Evolutionary conservation across 2,113 vertebrate genomes (phyloP).

Genomic region (Corynorhinus townsendii): DNA sequence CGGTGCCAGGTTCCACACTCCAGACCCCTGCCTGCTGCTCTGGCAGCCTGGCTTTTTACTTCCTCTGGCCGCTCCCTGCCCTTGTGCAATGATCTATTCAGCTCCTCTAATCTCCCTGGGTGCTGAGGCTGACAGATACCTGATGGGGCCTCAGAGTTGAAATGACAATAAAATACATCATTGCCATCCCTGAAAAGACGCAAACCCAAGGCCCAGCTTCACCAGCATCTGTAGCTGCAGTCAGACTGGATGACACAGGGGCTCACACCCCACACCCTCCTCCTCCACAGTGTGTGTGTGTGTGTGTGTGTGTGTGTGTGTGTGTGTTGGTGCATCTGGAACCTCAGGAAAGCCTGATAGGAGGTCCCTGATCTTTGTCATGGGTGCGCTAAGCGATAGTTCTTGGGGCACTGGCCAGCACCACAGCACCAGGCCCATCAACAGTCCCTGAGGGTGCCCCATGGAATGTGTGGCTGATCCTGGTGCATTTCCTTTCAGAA

Average conservation of each 20-base stretch:
- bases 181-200: not conserved
- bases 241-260: not conserved
- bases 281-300: not conserved
- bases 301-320: too few relatives aligned
- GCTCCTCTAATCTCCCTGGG: not conserved
- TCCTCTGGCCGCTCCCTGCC: not conserved
- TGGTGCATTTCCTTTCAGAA: rapidly evolving
- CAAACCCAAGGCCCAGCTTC: not conserved
- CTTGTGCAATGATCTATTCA: not conserved
- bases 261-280: not conserved
- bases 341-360: not conserved
- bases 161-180: not conserved
- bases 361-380: not conserved
- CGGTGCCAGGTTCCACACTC: not conserved
- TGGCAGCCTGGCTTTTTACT: not conserved
- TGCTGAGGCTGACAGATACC: not conserved
- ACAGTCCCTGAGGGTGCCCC: rapidly evolving
- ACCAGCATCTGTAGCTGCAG: not conserved
- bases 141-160: not conserved
- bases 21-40: rapidly evolving
- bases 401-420: rapidly evolving
- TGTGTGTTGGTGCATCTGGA: not conserved
- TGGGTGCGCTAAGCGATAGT: not conserved
- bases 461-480: not conserved
- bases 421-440: rapidly evolving